phyloP scores from a whole-genome alignment of 2,113 vertebrate genomes.

The mouse (Mus musculus) region DNA sequence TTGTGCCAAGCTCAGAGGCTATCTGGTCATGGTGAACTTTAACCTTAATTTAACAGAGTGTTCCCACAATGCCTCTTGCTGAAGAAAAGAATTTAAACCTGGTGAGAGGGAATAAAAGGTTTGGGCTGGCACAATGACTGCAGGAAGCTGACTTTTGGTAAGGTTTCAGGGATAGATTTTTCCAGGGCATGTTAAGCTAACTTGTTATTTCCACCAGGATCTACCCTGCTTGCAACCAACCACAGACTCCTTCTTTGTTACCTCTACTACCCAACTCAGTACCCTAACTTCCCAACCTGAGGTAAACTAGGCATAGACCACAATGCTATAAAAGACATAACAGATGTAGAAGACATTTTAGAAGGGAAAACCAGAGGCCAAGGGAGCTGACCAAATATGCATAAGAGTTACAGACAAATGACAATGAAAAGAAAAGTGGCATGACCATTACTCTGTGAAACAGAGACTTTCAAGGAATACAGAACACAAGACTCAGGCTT shows the following conservation, averaged over 20 bases:
- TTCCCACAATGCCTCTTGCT: not conserved
- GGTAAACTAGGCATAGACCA: not conserved
- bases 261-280: not conserved
- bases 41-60: too few species aligned
- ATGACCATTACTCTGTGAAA: not conserved
- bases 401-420: not conserved
- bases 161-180: not conserved
- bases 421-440: not conserved
- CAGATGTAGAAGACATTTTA: not conserved
- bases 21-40: too few species aligned
- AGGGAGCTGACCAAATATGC: not conserved
- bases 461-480: not conserved
- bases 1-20: too few species aligned
- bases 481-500: not conserved
- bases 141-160: not conserved
- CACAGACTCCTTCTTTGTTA: not conserved
- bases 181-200: not conserved
- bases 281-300: not conserved
- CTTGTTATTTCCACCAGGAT: not conserved
- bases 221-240: not conserved
- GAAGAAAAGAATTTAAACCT: not conserved
- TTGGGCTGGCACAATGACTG: not conserved
- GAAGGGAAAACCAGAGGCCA: not conserved
- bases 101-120: not conserved
- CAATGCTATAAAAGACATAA: too few species aligned